Evolutionary conservation across 2,888 invertebrate genomes (phyloP), one percentile per base, ranked within the genome.

Genomic region (Cordilura impudica): DNA sequence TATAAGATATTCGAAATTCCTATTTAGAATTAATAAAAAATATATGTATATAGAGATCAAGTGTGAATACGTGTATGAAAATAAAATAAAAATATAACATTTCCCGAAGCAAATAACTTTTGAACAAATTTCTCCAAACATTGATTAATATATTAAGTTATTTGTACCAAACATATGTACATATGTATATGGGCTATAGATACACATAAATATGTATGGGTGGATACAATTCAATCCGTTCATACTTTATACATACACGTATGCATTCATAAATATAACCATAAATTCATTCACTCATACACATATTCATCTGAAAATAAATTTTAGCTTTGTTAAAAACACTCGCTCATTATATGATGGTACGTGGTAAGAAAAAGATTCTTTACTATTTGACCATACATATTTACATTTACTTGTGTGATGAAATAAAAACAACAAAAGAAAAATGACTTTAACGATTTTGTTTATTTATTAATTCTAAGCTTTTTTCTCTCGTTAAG

Each of bases 21-120:
- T 14, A n/a, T 10, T 60, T 60, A 16, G 16, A 60, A 60, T 45
- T 5, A 35, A 35, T n/a, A 21, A 3, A 60, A 4, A 54, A 58
- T 35, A 12, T 12, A 1, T 19, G 19, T 19, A 1, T 19, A 35
- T 19, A 31, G 16, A 16, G 7, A 31, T 16, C 6, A 56, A 49
- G 29, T 16, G n/a, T 29, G 16, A 8, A 29, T 14, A 14, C 16
- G 29, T 14, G 54, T 26, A 16, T 31, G 31, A 39, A 39, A n/a
- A n/a, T n/a, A n/a, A 39, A 35, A 39, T 56, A 56, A 56, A 35
- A 56, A 56, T n/a, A 54, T 54, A 54, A 16, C 29, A 54, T 35
- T 18, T 54, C 54, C 18, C 54, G 31, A 31, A 54, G 12, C 14
- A 54, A 19, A 14, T 53, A 53, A 53, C 53, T 53, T 31, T 31